Conservation (phyloP, 2,888 invertebrate genomes). For the Noctua fimbriata region DNA sequence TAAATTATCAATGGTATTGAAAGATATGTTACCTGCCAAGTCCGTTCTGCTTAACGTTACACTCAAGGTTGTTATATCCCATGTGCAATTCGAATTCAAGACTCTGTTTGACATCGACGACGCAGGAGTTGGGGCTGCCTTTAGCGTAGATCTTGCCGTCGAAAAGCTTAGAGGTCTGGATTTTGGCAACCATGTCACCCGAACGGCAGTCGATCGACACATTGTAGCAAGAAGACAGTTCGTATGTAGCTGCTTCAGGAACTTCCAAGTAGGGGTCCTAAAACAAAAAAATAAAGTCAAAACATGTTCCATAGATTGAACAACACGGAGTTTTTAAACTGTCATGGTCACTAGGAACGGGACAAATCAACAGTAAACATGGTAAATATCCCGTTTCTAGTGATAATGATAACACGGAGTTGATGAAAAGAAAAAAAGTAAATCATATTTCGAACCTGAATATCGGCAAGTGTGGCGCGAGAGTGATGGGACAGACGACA, state of each 20-base stretch:
- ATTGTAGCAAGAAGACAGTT: constrained; percentile 98
- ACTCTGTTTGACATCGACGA: constrained; percentile 96
- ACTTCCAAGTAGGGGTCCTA: constrained; percentile 97
- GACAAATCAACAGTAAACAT: too few species aligned
- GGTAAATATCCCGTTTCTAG: too few species aligned
- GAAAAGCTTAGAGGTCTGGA: constrained; percentile 97
- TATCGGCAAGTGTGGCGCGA: constrained; percentile 96
- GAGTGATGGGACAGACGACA: constrained; percentile 98
- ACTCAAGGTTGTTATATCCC: constrained; percentile 97
- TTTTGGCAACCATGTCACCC: constrained; percentile 97
- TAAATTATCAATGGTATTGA: neutral
- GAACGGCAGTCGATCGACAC: constrained; percentile 97
- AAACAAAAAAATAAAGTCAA: constrained; percentile 46
- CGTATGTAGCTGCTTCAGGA: constrained; percentile 97
- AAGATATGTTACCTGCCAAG: constrained; percentile 91
- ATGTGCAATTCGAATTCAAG: constrained; percentile 97
- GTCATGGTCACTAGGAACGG: too few species aligned
- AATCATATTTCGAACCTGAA: constrained; percentile 91
- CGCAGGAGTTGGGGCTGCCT: constrained; percentile 97
- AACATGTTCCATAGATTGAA: neutral
- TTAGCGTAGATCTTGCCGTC: constrained; percentile 98
- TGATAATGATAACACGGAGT: neutral
- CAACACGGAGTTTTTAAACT: neutral
- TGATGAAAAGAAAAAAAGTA: too few species aligned
- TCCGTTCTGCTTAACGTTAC: constrained; percentile 97